Evolutionary conservation across 2,888 invertebrate genomes (phyloP), one percentile per base, ranked within the genome.

Genomic region (Bellardia bayeri): DNA sequence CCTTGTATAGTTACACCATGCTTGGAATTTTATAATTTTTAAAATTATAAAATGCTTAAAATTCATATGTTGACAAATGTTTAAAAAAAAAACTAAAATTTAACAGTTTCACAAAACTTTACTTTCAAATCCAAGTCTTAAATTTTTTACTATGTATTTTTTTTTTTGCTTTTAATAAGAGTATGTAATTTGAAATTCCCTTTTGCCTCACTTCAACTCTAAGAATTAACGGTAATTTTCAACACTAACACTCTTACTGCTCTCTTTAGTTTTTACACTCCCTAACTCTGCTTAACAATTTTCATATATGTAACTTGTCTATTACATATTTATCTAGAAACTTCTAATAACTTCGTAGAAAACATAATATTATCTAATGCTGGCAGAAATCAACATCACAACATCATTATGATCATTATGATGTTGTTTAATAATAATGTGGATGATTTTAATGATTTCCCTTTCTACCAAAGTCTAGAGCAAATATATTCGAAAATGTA

Each of bases 381-480:
- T 30, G 23, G 11, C 2, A 69, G 42, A 83, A 69, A 58, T n/a
- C 54, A 9, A 1, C 51, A 42, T 63, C 42, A 64, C 42, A 64
- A 64, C 68, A 79, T 64, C 56, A 74, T 74, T 45, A 75, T n/a
- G 49, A 9, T 49, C 13, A n/a, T 30, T 13, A 51, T 64, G 40
- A 58, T 42, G 30, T 42, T 71, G 56, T 8, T 56, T 33, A 3
- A 49, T 61, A 45, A 54, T n/a, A 23, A 51, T 64, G 49, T 63
- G 69, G 68, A 49, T 51, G 74, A 49, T 81, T 86, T 64, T 83
- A 86, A 76, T 90, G 90, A 89, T 93, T 93, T 93, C 92, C 92
- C 92, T 93, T 93, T 92, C 93, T 92, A 89, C 91, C 90, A 90
- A 89, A 91, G 93, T 93, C 93, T 93, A 91, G 89, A 79, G 63